A percentile compares a stretch with the other conserved stretches of the same genome.
phyloP scores from a whole-genome alignment of 2,113 vertebrate genomes.

The Leucoraja erinaceus region DNA sequence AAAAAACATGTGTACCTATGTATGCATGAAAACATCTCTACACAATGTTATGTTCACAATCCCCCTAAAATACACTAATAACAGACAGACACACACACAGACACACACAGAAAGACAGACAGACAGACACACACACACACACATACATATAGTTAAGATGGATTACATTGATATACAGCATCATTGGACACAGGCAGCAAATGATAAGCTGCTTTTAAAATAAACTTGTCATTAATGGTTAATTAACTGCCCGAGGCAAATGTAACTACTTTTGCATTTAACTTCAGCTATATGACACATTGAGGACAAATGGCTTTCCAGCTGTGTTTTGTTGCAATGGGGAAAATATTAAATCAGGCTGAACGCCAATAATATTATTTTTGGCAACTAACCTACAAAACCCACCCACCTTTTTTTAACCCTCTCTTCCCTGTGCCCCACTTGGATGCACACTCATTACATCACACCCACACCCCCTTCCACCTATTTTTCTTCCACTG shows the following conservation, averaged over 20 bases:
- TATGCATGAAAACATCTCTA: not conserved
- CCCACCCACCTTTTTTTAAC: no score
- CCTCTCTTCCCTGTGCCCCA: no score
- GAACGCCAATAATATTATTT: constrained; percentile 52
- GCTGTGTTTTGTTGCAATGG: constrained; percentile 71
- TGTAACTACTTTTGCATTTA: constrained; percentile 69
- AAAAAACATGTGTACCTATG: not conserved
- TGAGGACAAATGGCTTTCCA: constrained; percentile 88
- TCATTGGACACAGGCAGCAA: constrained; percentile 57
- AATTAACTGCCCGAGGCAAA: constrained; percentile 93
- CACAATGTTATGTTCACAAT: not conserved
- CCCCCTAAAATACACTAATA: not conserved
- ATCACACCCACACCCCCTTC: no score
- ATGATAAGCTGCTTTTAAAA: constrained; percentile 77
- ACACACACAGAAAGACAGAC: no score
- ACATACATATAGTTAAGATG: constrained; percentile 51
- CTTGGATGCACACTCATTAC: no score
- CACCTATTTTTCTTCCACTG: no score
- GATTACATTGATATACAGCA: constrained; percentile 61
- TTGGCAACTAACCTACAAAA: no score
- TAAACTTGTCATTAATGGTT: constrained; percentile 98
- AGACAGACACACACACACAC: not conserved
- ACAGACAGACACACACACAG: not conserved
- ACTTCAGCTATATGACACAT: constrained; percentile 92
- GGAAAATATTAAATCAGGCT: constrained; percentile 80